These are phyloP conservation scores for Nomia melanderi DNA, from an alignment of 1,140 invertebrate genomes.

Conservation along the genomic window DNA sequence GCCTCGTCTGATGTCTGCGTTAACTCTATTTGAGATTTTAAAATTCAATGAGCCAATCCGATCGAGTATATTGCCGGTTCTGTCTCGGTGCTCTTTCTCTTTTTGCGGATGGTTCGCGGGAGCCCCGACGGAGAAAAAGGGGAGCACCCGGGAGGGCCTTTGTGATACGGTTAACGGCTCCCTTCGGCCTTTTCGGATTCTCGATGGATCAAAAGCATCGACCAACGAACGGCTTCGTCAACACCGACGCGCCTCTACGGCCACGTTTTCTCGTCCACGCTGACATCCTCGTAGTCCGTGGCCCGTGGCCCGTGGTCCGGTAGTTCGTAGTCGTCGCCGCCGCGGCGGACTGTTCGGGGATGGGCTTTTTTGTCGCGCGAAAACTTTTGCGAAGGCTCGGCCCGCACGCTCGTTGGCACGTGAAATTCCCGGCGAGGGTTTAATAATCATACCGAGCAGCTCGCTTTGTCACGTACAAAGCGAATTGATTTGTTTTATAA, in stretches of 20 bases:
- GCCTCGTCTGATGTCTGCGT: conserved; percentile 55
- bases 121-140: conserved; percentile 28
- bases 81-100: conserved; percentile 30
- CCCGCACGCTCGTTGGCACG: conserved; percentile 40
- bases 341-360: conserved; percentile 16
- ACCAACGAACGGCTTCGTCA: conserved; percentile 28
- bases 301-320: neutral
- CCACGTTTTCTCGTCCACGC: neutral
- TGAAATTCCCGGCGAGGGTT: conserved; percentile 44
- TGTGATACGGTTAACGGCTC: conserved; percentile 64
- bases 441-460: conserved; percentile 36
- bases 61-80: conserved; percentile 53
- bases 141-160: conserved; percentile 51
- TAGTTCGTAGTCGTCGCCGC: neutral
- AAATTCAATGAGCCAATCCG: conserved; percentile 70
- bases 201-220: conserved; percentile 63
- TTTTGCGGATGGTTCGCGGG: conserved; percentile 39
- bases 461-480: conserved; percentile 43
- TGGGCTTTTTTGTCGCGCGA: conserved; percentile 39
- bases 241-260: conserved; percentile 10
- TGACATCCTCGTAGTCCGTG: neutral
- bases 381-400: conserved; percentile 36
- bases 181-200: conserved; percentile 59
- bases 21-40: conserved; percentile 68
- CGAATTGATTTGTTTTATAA: conserved; percentile 53